Evolutionary conservation across 2,888 invertebrate species (phyloP).

Genomic region (Nomada ruficornis): DNA sequence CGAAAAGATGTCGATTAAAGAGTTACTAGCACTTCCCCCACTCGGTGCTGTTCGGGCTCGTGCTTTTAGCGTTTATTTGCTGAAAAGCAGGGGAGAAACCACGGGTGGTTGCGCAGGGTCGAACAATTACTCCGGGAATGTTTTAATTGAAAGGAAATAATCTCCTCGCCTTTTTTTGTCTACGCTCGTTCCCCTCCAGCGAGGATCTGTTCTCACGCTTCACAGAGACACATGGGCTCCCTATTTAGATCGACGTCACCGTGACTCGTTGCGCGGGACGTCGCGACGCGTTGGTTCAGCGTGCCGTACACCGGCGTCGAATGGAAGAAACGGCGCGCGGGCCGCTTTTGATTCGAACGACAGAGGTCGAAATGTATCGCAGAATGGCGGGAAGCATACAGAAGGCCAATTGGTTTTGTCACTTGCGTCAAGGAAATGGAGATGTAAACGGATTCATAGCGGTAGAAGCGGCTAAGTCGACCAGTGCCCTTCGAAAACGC

Average conservation of each 20-base stretch:
- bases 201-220: slow-evolving; percentile 40
- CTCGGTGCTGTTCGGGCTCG: background rate
- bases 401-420: slow-evolving; percentile 22
- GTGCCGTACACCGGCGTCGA: slow-evolving; percentile 20
- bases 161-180: slow-evolving; percentile 32
- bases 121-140: slow-evolving; percentile 33
- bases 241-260: slow-evolving; percentile 40
- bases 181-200: background rate
- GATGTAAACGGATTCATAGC: background rate
- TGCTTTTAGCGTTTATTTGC: slow-evolving; percentile 17
- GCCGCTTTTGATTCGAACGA: slow-evolving; percentile 14
- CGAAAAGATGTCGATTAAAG: slow-evolving; percentile 20
- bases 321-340: background rate
- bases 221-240: slow-evolving; percentile 39
- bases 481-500: slow-evolving; percentile 16
- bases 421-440: background rate
- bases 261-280: background rate
- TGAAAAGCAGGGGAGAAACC: background rate
- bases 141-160: slow-evolving; percentile 49
- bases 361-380: background rate
- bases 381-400: background rate
- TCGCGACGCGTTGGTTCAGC: background rate
- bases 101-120: background rate
- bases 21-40: background rate
- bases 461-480: background rate